Percentiles rank a stretch among this genome's conserved stretches.
phyloP scores from a whole-genome alignment of 2,888 invertebrate species.

The Podotricha telesiphe region DNA sequence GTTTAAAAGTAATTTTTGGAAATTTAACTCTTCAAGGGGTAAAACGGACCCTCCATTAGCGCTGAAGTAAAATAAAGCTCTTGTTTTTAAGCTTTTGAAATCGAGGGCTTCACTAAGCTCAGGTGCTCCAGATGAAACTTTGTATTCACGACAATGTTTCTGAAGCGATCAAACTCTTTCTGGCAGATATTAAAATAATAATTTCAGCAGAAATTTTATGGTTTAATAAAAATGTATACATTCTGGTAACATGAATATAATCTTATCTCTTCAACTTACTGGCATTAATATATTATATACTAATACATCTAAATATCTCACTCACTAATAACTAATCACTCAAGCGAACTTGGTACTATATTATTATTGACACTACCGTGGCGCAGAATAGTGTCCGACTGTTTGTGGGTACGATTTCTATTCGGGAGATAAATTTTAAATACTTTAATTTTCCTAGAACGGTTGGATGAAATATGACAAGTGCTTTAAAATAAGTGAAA shows the following conservation, averaged over 20 bases:
- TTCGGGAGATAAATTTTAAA: not conserved
- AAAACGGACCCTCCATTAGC: not conserved
- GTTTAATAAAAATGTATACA: not conserved
- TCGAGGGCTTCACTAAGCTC: slow-evolving; percentile 2
- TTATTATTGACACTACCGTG: not conserved
- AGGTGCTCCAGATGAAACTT: slow-evolving; percentile 6
- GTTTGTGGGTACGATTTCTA: not conserved
- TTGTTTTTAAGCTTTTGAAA: slow-evolving; percentile 9
- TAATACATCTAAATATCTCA: not conserved
- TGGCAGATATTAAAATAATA: not conserved
- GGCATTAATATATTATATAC: no score
- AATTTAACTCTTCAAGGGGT: not conserved
- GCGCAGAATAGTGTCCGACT: no score
- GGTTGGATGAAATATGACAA: no score
- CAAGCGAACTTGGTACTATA: not conserved
- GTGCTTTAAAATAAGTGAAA: no score
- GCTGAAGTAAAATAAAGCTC: slow-evolving; percentile 1
- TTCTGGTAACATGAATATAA: not conserved
- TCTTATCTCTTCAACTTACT: no score
- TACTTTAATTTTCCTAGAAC: no score
- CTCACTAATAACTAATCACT: no score
- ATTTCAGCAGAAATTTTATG: not conserved
- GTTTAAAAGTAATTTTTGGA: not conserved
- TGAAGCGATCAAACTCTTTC: not conserved
- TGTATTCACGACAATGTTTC: slow-evolving; percentile 2